Evolutionary conservation across 2,797 vertebrate genomes (phyloP), one percentile per base, ranked within the genome.

Genomic region (Buphagus erythrorhynchus): DNA sequence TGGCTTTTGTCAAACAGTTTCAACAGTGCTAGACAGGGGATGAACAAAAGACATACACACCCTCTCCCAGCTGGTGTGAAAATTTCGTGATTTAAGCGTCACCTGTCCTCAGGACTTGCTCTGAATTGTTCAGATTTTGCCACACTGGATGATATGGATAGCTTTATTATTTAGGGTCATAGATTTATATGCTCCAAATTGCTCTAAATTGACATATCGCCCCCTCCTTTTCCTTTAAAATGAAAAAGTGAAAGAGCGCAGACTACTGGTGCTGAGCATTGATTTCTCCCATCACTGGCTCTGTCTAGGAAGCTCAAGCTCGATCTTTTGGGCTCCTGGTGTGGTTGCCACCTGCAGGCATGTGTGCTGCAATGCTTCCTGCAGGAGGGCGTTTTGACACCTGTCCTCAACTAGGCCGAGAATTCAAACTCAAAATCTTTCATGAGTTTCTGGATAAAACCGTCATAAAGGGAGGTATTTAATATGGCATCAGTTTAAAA

Each of bases 91-190:
- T 79, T 72, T 48, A 55, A 52, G 40, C 31, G 38, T 72, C 21
- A 43, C 15, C n/a, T 20, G 16, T 65, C 38, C 46, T 80, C 42
- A 66, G 49, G 16, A 55, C 49, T 62, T 86, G 48, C 24, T 79
- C 52, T 48, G 13, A 51, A 21, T n/a, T 55, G 11, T 38, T 87
- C 36, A 42, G 28, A 38, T 55, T 85, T 88, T 69, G 33, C 51
- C 11, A 54, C 8, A 51, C 4, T 0, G 1, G 40, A 18, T 15
- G 5, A 49, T 48, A 54, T 1, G 10, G 16, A 45, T 22, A 81
- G 26, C 7, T 81, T 78, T 17, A 6, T 65, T 81, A 66, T 42
- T 68, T 36, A 36, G 43, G 11, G 12, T 62, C 21, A 46, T 22
- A 31, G 35, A 68, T 72, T 71, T 72, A 16, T 52, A 13, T 61